phyloP scores from a whole-genome alignment of 2,888 invertebrate genomes.

The Volucella bombylans region DNA sequence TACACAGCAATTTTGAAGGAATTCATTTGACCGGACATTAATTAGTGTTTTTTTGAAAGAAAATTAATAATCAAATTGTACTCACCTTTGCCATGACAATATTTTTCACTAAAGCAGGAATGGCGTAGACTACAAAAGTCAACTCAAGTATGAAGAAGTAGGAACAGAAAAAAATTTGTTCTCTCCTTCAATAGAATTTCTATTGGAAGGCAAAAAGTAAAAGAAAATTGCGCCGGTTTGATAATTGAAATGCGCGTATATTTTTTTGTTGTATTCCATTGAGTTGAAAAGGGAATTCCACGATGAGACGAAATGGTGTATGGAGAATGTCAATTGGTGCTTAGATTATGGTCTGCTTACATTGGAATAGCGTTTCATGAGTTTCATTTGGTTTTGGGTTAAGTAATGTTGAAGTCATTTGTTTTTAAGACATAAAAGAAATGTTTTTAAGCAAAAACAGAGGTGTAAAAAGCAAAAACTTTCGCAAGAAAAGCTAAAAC shows the following conservation, averaged over 20 bases:
- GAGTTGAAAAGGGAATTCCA: slow-evolving; percentile 24
- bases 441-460: no score
- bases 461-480: no score
- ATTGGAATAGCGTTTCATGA: not conserved
- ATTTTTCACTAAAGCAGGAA: slow-evolving; percentile 79
- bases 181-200: slow-evolving; percentile 70
- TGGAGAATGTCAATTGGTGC: slow-evolving; percentile 50
- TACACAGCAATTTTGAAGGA: not conserved
- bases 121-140: slow-evolving; percentile 80
- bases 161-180: slow-evolving; percentile 60
- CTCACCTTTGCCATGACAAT: slow-evolving; percentile 81
- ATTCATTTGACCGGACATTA: not conserved
- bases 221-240: slow-evolving; percentile 78
- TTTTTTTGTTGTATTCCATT: slow-evolving; percentile 68
- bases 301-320: slow-evolving; percentile 31
- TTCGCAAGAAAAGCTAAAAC: no score
- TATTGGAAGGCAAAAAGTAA: slow-evolving; percentile 66
- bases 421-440: no score
- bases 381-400: not conserved
- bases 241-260: slow-evolving; percentile 76
- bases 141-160: slow-evolving; percentile 77
- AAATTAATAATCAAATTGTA: slow-evolving; percentile 48
- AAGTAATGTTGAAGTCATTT: not conserved
- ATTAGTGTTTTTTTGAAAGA: slow-evolving; percentile 7
- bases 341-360: slow-evolving; percentile 20